These are phyloP conservation scores for Orthosia gracilis DNA, from an alignment of 2,888 invertebrate genomes.

Conservation along the genomic window DNA sequence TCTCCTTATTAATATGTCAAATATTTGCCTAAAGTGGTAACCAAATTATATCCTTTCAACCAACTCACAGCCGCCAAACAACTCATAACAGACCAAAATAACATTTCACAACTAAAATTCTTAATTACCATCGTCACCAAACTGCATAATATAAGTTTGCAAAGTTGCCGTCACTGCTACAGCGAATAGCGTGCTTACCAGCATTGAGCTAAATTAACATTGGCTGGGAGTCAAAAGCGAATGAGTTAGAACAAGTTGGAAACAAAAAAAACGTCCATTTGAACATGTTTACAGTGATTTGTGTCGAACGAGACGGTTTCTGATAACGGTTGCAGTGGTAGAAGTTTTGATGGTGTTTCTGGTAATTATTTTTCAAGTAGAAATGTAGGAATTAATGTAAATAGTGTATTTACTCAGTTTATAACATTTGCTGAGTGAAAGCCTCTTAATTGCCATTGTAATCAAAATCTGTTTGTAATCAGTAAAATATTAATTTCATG, in stretches of 20 bases:
- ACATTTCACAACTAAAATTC: slow-evolving; percentile 57
- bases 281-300: slow-evolving; percentile 63
- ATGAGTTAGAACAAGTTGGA: slow-evolving; percentile 66
- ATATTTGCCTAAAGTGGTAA: too few relatives aligned
- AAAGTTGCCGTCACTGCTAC: slow-evolving; percentile 57
- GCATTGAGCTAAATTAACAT: slow-evolving; percentile 69
- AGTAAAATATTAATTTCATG: too few relatives aligned
- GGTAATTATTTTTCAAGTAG: slow-evolving; percentile 1
- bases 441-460: too few relatives aligned
- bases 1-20: too few relatives aligned
- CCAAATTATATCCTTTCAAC: background rate
- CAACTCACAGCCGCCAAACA: background rate
- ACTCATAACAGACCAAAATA: slow-evolving; percentile 36
- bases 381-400: background rate
- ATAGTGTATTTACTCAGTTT: background rate
- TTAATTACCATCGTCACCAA: slow-evolving; percentile 67
- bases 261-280: slow-evolving; percentile 51
- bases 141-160: slow-evolving; percentile 68
- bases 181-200: slow-evolving; percentile 68
- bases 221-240: slow-evolving; percentile 72
- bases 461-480: too few relatives aligned
- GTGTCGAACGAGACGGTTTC: slow-evolving; percentile 53
- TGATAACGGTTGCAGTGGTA: slow-evolving; percentile 39
- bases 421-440: background rate
- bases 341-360: slow-evolving; percentile 54